These are phyloP conservation scores for Lissonota sp. DNA, from an alignment of 2,888 invertebrate species.

Conservation along the genomic window DNA sequence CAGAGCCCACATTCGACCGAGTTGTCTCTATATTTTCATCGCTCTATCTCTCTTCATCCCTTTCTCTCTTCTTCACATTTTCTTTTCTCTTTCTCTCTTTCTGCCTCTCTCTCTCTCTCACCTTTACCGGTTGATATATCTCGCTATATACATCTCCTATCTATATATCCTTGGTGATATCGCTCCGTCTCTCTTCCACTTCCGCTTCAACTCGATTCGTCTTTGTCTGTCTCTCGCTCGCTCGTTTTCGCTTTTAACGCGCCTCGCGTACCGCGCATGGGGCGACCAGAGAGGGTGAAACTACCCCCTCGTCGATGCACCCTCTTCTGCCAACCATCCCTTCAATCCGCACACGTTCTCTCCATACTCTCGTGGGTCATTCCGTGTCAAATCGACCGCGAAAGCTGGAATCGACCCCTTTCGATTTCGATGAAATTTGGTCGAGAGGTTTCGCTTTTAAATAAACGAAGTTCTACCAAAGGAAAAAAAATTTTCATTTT, in stretches of 20 bases:
- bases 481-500: too few species aligned
- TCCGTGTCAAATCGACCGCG: too few species aligned
- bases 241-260: constrained; percentile 24
- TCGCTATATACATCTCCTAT: constrained; percentile 16
- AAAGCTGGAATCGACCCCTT: constrained; percentile 13
- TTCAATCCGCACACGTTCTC: neutral
- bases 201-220: constrained; percentile 35
- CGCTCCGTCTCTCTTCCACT: constrained; percentile 45
- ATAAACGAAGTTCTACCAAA: too few species aligned
- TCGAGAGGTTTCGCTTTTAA: too few species aligned
- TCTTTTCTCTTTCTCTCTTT: constrained; percentile 10
- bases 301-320: constrained; percentile 6
- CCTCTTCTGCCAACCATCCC: neutral
- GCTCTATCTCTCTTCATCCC: constrained; percentile 31
- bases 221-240: constrained; percentile 23
- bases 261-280: constrained; percentile 47
- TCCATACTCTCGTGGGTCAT: constrained; percentile 14
- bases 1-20: constrained; percentile 58
- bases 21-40: constrained; percentile 50
- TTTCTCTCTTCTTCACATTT: constrained; percentile 25
- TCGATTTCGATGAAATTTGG: too few species aligned
- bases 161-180: constrained; percentile 22
- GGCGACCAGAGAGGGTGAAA: constrained; percentile 47
- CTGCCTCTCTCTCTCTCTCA: constrained; percentile 42
- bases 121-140: constrained; percentile 43